These are phyloP conservation scores for Elegia similella DNA, from an alignment of 2,888 invertebrate species.

Conservation along the genomic window DNA sequence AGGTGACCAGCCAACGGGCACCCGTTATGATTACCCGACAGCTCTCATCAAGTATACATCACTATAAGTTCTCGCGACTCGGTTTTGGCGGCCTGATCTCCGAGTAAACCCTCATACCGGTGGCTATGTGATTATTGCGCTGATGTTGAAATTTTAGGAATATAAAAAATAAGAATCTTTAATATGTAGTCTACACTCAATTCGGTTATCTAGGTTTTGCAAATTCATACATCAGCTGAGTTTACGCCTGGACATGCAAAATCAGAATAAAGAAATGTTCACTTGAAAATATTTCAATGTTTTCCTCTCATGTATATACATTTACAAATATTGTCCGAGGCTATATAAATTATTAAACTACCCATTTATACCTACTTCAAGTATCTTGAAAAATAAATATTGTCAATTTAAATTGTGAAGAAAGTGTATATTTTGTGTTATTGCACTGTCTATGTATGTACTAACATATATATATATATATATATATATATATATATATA, in stretches of 20 bases:
- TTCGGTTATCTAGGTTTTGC: not conserved
- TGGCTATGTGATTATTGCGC: not conserved
- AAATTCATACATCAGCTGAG: not conserved
- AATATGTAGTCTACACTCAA: not conserved
- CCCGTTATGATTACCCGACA: not conserved
- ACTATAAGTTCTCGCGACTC: not conserved
- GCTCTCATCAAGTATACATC: slow-evolving; percentile 5
- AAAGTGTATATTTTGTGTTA: no score
- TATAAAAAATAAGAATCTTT: not conserved
- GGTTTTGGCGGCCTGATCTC: not conserved
- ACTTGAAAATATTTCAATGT: not conserved
- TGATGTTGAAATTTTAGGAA: not conserved
- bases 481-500: no score
- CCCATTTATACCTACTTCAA: not conserved
- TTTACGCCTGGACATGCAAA: not conserved
- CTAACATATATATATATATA: no score
- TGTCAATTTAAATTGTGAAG: no score
- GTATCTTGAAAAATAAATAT: no score
- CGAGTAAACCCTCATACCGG: not conserved
- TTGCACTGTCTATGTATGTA: no score
- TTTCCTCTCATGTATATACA: no score
- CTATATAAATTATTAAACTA: not conserved
- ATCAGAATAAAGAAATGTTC: no score
- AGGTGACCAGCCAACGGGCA: not conserved
- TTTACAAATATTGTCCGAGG: not conserved